Base-by-base conservation (phyloP, 2,797 vertebrate genomes). In the Mallotus villosus region DNA sequence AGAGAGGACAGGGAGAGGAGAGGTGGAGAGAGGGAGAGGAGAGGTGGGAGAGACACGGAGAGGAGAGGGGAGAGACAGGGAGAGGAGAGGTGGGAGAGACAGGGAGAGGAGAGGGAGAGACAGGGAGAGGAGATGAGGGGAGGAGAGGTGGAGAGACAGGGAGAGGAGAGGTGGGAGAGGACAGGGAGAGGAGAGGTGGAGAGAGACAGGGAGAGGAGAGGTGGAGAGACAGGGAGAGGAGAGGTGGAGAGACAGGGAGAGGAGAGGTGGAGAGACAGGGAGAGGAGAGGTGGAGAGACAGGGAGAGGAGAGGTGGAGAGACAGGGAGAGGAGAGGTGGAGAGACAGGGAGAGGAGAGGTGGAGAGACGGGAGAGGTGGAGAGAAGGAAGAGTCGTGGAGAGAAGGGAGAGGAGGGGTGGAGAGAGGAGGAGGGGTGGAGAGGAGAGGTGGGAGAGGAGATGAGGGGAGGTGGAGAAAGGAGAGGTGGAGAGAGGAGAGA, bases 341-440 rank as follows among this genome's bases (percentile, higher is more conserved):
- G 55, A 58, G 53, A 19, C n/a, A n/a, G n/a, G 21, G 21, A 7
- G 6, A 62, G 12, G 27, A 1, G 24, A 5, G 19, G n/a, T n/a
- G n/a, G n/a, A n/a, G n/a, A n/a, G n/a, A n/a, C n/a, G n/a, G n/a
- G 27, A 22, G 19, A 67, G 85, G 74, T 29, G 84, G 86, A 84
- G 78, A 79, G 81, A 85, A 64, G 81, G 81, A 85, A 64, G 81
- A 85, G 82, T 73, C 67, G 70, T 17, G 24, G 24, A 4, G 16
- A 27, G 61, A 5, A 29, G 29, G 6, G 67, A n/a, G 85, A 74
- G 34, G 84, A 86, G 84, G 78, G 79, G 82, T 85, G 67, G 81
- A 85, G 82, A 74, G 67, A 71, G n/a, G 24, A 19, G 5, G 8
- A 9, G 41, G 19, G 5, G 8, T 9, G 41, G 19, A 85, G 67